phyloP scores from a whole-genome alignment of 2,113 vertebrate genomes.

The Hystrix cristata region DNA sequence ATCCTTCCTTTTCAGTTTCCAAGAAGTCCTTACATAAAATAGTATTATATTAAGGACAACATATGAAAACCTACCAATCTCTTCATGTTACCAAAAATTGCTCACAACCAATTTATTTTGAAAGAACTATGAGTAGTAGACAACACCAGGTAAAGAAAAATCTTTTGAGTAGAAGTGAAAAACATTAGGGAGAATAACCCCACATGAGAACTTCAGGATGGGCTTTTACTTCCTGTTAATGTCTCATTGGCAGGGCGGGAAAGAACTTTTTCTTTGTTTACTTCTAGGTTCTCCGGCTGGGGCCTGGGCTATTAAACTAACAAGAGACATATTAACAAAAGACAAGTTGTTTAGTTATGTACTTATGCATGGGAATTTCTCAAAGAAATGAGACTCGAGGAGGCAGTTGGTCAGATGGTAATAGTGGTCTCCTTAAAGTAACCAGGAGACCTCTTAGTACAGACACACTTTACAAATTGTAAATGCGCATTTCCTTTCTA shows the following conservation, averaged over 20 bases:
- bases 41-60: background rate
- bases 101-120: background rate
- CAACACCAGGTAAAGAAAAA: background rate
- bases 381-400: background rate
- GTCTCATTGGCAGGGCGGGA: background rate
- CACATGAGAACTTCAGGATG: background rate
- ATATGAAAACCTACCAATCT: background rate
- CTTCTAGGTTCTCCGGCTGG: background rate
- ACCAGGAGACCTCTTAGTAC: background rate
- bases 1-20: background rate
- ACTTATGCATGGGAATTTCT: background rate
- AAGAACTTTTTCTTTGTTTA: background rate
- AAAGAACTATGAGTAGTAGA: background rate
- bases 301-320: background rate
- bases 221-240: background rate
- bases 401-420: background rate
- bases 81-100: background rate
- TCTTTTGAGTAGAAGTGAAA: background rate
- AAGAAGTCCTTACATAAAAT: background rate
- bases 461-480: background rate
- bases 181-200: background rate
- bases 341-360: background rate
- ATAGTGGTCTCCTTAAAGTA: background rate
- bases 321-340: background rate
- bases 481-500: background rate